Evolutionary conservation across 2,113 vertebrate species (phyloP), one percentile per base, ranked within the genome.

Genomic region (Sphyrna mokarran): DNA sequence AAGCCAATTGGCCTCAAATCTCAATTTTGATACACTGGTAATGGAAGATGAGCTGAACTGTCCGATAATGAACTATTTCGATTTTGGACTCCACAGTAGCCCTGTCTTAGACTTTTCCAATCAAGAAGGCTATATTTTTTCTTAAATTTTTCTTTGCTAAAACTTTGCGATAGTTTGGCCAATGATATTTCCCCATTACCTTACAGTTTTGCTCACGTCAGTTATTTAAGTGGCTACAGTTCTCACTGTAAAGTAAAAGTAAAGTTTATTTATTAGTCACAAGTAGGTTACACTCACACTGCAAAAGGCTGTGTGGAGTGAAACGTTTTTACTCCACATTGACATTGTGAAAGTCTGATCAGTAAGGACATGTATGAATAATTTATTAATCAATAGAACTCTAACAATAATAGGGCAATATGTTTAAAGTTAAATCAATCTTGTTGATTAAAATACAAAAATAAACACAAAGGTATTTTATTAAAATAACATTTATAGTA

Each of bases 301-400:
- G 33, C 10, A 23, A 58, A 26, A 26, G 29, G 29, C 58, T 87
- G 85, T 11, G 9, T 61, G 54, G 33, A 93, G 89, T 37, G n/a
- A 33, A 93, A 66, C 20, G 4, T 63, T 93, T 6, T 66, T 18
- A 68, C 33, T 93, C 89, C 16, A 40, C 37, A 37, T 61, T 89
- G 54, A 23, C 48, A 89, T 43, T 13, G 26, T 91, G n/a, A 37
- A 37, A 0, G n/a, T 93, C 89, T 93, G 61, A 16, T 93, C 66
- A 66, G 89, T n/a, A 93, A 93, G 61, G 89, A 7, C 89, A 68
- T 16, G 8, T 93, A 93, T 68, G 89, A 93, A 68, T 33, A 91
- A n/a, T 68, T 93, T 37, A 66, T 93, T 37, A 93, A 93, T 93
- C 61, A 93, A 37, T 22, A 93, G 61, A 66, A 93, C 20, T 37